These are phyloP conservation scores for Smittia sp. DNA, from an alignment of 2,888 invertebrate genomes.

Conservation along the genomic window DNA sequence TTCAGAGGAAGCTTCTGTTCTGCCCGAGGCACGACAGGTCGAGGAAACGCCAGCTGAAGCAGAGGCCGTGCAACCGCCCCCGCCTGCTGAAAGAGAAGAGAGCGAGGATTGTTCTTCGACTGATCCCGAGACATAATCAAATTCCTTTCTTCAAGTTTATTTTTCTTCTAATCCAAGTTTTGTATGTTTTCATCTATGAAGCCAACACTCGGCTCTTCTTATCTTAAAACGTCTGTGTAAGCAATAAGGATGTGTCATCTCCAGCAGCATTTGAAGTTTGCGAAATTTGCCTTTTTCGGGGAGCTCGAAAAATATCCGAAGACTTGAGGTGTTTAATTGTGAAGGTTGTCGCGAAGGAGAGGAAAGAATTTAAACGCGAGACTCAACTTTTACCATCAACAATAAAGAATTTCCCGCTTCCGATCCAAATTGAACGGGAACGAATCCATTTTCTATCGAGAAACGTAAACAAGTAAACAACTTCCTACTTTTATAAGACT, in stretches of 20 bases:
- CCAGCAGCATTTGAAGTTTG: too few species aligned
- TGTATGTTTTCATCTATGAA: not conserved
- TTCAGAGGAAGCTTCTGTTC: not conserved
- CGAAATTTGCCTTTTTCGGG: not conserved
- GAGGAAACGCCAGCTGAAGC: not conserved
- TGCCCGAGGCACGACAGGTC: not conserved
- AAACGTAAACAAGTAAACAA: not conserved
- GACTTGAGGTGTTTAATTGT: not conserved
- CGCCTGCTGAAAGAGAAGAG: not conserved
- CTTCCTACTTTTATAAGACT: slow-evolving; percentile 22
- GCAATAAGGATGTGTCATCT: too few species aligned
- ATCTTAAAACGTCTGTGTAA: too few species aligned
- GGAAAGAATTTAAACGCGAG: not conserved
- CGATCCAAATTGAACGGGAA: not conserved
- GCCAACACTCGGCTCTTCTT: too few species aligned
- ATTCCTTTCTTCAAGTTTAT: not conserved
- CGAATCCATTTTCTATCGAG: not conserved
- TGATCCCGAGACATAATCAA: not conserved
- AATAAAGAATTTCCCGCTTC: not conserved
- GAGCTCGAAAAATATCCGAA: not conserved
- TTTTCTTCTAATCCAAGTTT: not conserved
- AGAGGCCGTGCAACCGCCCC: not conserved
- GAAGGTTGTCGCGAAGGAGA: not conserved
- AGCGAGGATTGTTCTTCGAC: not conserved
- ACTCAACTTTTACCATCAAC: not conserved